Percentiles rank a stretch among this genome's conserved stretches.
These are phyloP conservation scores for Oryzias dopingdopingensis DNA, from an alignment of 2,797 vertebrate genomes.

Conservation along the genomic window DNA sequence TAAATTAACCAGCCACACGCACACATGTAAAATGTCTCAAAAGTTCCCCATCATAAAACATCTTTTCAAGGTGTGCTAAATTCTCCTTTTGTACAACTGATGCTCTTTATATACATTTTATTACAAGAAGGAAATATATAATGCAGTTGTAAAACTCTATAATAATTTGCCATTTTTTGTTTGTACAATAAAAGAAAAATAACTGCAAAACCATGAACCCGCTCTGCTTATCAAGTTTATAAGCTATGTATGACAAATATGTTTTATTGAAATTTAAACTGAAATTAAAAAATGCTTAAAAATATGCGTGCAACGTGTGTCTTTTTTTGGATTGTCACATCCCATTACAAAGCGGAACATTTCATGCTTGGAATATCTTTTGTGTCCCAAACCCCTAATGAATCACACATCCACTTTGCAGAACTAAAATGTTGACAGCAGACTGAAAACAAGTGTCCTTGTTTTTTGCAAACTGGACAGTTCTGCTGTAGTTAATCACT, in stretches of 20 bases:
- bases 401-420: slow-evolving; percentile 77
- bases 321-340: slow-evolving; percentile 36
- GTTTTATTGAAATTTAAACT: neutral
- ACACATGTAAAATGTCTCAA: neutral
- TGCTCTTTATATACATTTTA: too few species aligned
- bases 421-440: slow-evolving; percentile 78
- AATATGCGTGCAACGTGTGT: slow-evolving; percentile 18
- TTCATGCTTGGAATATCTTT: slow-evolving; percentile 38
- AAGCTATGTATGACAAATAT: neutral
- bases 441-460: slow-evolving; percentile 82
- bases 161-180: neutral
- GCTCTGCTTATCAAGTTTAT: neutral
- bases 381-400: slow-evolving; percentile 53
- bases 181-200: neutral
- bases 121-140: too few species aligned
- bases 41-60: too few species aligned
- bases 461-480: slow-evolving; percentile 80
- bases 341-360: slow-evolving; percentile 38
- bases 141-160: neutral
- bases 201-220: neutral
- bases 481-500: slow-evolving; percentile 83
- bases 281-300: slow-evolving; percentile 10
- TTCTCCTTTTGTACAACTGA: slow-evolving; percentile 24
- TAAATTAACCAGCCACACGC: neutral
- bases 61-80: slow-evolving; percentile 18